These are phyloP conservation scores for Macrophya annulata DNA, from an alignment of 2,888 invertebrate genomes.

Conservation along the genomic window DNA sequence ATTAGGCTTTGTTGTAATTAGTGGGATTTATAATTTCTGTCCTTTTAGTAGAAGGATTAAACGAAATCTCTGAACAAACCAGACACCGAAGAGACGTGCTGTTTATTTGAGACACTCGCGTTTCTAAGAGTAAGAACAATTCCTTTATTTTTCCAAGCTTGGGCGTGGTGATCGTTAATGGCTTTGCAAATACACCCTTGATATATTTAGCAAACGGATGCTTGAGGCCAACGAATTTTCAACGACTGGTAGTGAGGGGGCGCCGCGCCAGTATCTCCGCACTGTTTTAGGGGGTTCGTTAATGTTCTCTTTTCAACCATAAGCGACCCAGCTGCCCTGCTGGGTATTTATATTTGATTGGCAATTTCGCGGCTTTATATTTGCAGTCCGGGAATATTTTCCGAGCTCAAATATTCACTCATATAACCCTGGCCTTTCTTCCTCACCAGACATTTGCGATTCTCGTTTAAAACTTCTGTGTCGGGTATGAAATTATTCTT, in stretches of 20 bases:
- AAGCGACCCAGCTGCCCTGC: not conserved
- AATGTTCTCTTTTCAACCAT: conserved; percentile 17
- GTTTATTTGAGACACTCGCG: not conserved
- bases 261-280: not conserved
- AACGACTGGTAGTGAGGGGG: not conserved
- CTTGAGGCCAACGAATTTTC: conserved; percentile 2
- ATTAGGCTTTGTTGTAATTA: not conserved
- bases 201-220: conserved; percentile 19
- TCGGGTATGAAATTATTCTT: not conserved
- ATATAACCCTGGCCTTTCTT: not conserved
- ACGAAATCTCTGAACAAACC: not conserved
- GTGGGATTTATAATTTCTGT: not conserved
- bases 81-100: not conserved
- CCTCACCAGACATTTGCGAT: not conserved
- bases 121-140: not conserved
- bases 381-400: conserved; percentile 24
- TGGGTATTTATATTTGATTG: conserved; percentile 45
- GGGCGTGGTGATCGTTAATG: conserved; percentile 27
- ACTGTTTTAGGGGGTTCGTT: conserved; percentile 12
- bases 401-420: conserved; percentile 24
- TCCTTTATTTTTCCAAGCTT: not conserved
- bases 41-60: not conserved
- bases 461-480: conserved; percentile 17
- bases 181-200: conserved; percentile 31
- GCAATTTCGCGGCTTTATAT: conserved; percentile 36